Conservation (phyloP, 2,888 invertebrate genomes). For the Pheosia gnoma region DNA sequence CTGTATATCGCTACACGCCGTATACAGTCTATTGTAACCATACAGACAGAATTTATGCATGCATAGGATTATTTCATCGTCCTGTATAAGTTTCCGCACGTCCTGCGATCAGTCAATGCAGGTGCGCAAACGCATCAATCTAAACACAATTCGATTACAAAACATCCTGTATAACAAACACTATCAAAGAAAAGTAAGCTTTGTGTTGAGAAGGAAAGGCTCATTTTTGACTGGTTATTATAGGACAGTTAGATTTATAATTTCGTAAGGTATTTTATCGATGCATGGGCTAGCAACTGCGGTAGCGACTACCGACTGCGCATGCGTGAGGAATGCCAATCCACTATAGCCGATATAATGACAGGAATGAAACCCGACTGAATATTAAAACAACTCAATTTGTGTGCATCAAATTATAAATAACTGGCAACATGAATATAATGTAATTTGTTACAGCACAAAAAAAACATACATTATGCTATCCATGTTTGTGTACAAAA, state of each 20-base stretch:
- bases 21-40: neutral
- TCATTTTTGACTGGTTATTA: constrained; percentile 11
- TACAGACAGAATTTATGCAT: constrained; percentile 11
- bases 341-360: constrained; percentile 35
- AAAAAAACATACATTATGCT: too few relatives aligned
- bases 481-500: too few relatives aligned
- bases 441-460: neutral
- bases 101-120: constrained; percentile 64
- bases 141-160: constrained; percentile 32
- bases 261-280: constrained; percentile 42
- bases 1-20: neutral
- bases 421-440: neutral
- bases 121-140: constrained; percentile 56
- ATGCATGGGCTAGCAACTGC: constrained; percentile 57
- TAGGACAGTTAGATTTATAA: constrained; percentile 17
- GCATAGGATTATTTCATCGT: constrained; percentile 45
- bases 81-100: constrained; percentile 52
- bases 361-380: constrained; percentile 13
- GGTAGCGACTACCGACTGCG: constrained; percentile 52
- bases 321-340: constrained; percentile 67
- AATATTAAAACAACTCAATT: constrained; percentile 6
- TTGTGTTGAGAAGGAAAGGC: constrained; percentile 7
- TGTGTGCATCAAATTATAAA: neutral
- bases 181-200: constrained; percentile 12
- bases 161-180: constrained; percentile 27